Base-by-base conservation (phyloP, 2,797 vertebrate species). In the Acropternis orthonyx region DNA sequence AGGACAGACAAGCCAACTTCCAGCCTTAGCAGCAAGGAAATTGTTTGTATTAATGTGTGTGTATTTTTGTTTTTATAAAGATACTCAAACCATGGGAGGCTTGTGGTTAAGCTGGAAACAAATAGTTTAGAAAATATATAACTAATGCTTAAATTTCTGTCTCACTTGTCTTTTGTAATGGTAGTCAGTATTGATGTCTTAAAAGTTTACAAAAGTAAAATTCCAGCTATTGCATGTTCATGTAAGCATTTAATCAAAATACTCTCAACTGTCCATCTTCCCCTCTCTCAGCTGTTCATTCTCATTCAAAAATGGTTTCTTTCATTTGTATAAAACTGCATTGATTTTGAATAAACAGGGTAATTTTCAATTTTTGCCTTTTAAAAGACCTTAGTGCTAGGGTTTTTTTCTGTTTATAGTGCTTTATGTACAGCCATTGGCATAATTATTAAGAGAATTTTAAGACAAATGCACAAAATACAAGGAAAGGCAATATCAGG, bases 21-120 rank as follows among this genome's bases (percentile, higher is more conserved):
- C 87, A 95, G 17, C 88, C 95, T 95, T 82, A 86, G 79, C 93
- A 91, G 44, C 76, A 88, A 88, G 92, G 89, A 58, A 51, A 10
- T 73, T 91, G 44, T 94, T 97, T 97, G 85, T 92, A 97, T 94
- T 95, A 96, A 92, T 78, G 37, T 91, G 67, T 71, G 77, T 54
- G 19, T 95, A 58, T 92, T 88, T 89, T 19, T 85, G 34, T 94
- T 97, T 97, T 91, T 83, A 55, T 91, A 88, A 95, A 87, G 62
- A 39, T 74, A 41, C 76, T 96, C 80, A 74, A 84, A 75, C 81
- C 28, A 41, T 41, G 41, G 49, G 66, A 91, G 66, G 61, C 62
- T 67, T 67, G 6, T 58, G 32, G 51, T 89, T 85, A 39, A 83
- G 36, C 23, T 73, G 48, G 66, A 65, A 92, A 43, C 34, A 74